These are phyloP conservation scores for Ibidorhyncha struthersii DNA, from an alignment of 2,113 vertebrate species.

Conservation along the genomic window DNA sequence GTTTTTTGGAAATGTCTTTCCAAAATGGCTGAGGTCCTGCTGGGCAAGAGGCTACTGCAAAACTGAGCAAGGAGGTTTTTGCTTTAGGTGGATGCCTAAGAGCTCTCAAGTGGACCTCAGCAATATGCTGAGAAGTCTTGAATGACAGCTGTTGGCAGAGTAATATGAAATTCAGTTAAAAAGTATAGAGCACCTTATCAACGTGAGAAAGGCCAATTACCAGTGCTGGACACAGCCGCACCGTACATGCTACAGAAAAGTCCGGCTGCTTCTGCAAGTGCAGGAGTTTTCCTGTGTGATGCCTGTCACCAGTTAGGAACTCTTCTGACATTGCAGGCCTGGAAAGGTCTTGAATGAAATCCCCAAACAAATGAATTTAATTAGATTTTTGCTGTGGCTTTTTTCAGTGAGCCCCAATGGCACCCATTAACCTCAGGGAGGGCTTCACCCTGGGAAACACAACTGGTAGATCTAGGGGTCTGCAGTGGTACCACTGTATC, in stretches of 20 bases:
- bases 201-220: background rate
- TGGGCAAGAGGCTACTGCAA: background rate
- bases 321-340: background rate
- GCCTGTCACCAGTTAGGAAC: background rate
- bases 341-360: background rate
- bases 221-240: background rate
- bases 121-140: background rate
- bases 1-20: background rate
- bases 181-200: background rate
- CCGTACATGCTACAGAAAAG: fast-evolving
- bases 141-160: background rate
- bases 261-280: background rate
- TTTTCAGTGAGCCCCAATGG: background rate
- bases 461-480: background rate
- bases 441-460: background rate
- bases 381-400: background rate
- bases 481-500: background rate
- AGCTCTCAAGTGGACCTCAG: background rate
- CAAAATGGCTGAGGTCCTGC: background rate
- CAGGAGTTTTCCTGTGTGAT: background rate
- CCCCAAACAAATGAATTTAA: background rate
- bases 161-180: background rate
- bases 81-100: background rate
- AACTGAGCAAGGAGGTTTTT: background rate
- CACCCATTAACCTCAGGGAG: background rate